A percentile compares a stretch with the other conserved stretches of the same genome.
Evolutionary conservation across 2,113 vertebrate genomes (phyloP).

Genomic region (Crotophaga sulcirostris): DNA sequence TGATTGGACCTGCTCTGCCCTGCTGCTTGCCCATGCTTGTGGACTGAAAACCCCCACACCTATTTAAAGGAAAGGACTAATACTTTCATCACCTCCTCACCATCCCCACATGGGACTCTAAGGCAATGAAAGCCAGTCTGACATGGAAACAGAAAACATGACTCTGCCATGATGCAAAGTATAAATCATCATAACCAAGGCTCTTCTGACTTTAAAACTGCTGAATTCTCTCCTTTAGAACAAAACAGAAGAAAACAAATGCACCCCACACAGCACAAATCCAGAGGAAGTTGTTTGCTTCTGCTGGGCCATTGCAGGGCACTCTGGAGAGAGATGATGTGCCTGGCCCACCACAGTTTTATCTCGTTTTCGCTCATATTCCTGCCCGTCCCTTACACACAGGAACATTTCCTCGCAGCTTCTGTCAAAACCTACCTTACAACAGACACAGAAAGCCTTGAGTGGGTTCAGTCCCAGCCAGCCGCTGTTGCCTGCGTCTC

Average conservation of each 20-base stretch:
- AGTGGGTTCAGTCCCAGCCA: constrained; percentile 98
- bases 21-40: not conserved
- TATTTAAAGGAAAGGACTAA: not conserved
- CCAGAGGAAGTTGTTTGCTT: not conserved
- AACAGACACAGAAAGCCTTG: constrained; percentile 98
- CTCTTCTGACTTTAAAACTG: not conserved
- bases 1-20: not conserved
- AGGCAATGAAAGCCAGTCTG: not conserved
- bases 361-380: not conserved
- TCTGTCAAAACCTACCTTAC: constrained; percentile 84
- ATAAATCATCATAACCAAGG: not conserved
- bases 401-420: not conserved
- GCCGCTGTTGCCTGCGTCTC: constrained; percentile 94
- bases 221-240: not conserved
- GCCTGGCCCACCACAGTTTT: not conserved
- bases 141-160: not conserved
- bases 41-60: not conserved
- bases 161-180: not conserved
- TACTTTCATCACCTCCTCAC: not conserved
- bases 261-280: not conserved
- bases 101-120: not conserved
- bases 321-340: not conserved
- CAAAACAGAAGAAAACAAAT: not conserved
- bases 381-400: not conserved
- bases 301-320: not conserved